Evolutionary conservation across 1,140 invertebrate species (phyloP).

Genomic region (Hylaeus volcanicus): DNA sequence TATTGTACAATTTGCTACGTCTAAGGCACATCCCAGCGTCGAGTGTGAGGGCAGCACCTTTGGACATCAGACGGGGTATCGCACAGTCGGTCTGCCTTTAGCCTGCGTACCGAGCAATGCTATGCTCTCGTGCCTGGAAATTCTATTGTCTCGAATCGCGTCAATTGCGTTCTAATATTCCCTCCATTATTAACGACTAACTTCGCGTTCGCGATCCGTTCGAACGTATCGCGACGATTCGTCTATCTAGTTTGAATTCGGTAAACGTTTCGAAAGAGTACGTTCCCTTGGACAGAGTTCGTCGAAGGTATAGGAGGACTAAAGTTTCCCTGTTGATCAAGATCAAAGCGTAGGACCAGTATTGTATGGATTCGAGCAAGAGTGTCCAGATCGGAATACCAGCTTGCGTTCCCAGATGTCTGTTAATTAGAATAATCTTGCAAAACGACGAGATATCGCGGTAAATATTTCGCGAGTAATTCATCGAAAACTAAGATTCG

Average conservation of each 20-base stretch:
- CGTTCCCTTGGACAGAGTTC: fast-evolving
- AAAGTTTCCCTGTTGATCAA: conserved; percentile 77
- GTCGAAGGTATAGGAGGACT: conserved; percentile 46
- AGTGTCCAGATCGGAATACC: conserved; percentile 64
- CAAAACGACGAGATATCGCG: not conserved
- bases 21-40: conserved; percentile 65
- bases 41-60: conserved; percentile 78
- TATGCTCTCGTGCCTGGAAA: conserved; percentile 52
- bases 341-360: conserved; percentile 75
- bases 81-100: conserved; percentile 66
- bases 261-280: no score
- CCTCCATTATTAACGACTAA: not conserved
- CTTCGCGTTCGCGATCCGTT: no score
- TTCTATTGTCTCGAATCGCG: conserved; percentile 71
- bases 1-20: conserved; percentile 82
- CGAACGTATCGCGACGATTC: not conserved
- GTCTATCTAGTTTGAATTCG: not conserved
- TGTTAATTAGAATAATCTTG: conserved; percentile 13
- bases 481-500: conserved; percentile 4
- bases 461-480: not conserved
- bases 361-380: conserved; percentile 61
- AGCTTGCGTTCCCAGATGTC: conserved; percentile 65
- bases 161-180: not conserved
- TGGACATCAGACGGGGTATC: conserved; percentile 79
- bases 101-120: conserved; percentile 62